Conservation (phyloP, 1,140 invertebrate genomes). For the Drosophila pectinifera region DNA sequence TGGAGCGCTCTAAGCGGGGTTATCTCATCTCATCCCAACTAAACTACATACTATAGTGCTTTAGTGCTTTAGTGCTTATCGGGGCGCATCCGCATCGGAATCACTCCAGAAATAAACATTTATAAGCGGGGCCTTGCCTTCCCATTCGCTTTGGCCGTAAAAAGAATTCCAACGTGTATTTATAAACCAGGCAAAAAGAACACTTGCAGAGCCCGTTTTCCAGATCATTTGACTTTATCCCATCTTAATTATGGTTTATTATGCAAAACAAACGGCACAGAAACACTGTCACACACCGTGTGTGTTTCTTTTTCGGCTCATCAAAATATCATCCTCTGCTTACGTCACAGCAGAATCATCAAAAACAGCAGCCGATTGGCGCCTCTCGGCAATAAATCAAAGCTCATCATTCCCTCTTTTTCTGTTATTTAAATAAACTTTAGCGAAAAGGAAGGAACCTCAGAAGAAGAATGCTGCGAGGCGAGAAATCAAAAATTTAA, state of each 20-base stretch:
- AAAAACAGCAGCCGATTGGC: constrained; percentile 50
- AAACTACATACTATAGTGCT: neutral
- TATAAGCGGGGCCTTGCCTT: constrained; percentile 6
- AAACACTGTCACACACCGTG: no score
- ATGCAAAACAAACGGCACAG: constrained; percentile 55
- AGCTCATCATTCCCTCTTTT: constrained; percentile 38
- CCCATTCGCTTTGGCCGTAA: neutral
- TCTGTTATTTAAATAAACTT: constrained; percentile 38
- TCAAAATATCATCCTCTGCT: constrained; percentile 41
- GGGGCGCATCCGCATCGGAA: neutral
- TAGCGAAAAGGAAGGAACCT: constrained; percentile 7
- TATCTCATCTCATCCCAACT: constrained; percentile 21
- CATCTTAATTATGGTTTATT: constrained; percentile 45
- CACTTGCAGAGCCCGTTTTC: constrained; percentile 47
- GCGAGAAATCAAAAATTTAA: constrained; percentile 22
- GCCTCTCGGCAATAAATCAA: constrained; percentile 46
- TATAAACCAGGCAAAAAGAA: constrained; percentile 21
- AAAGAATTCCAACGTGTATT: constrained; percentile 24
- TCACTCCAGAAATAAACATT: constrained; percentile 22
- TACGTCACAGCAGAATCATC: constrained; percentile 23
- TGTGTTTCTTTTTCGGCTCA: constrained; percentile 1
- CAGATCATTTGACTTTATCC: constrained; percentile 37
- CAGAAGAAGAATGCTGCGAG: neutral
- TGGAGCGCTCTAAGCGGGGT: constrained; percentile 15
- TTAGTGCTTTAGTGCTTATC: constrained; percentile 20